Conservation (phyloP, 2,113 vertebrate genomes). For the Crotalus horridus region DNA sequence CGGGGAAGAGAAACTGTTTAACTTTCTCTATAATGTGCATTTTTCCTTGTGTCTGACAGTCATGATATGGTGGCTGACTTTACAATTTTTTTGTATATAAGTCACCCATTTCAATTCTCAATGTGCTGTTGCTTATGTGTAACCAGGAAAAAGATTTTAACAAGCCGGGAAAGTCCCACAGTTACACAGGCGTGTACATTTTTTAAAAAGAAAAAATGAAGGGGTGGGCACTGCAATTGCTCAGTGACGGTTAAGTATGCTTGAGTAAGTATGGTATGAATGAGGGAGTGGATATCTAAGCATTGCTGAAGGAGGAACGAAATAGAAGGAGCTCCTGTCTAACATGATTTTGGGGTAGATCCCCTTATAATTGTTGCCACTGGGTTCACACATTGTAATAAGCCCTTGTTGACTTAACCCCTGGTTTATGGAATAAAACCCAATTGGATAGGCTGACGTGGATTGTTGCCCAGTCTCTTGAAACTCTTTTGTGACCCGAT, state of each 20-base stretch:
- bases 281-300: background rate
- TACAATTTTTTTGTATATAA: background rate
- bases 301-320: background rate
- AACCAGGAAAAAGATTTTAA: background rate
- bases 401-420: background rate
- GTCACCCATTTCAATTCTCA: background rate
- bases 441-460: background rate
- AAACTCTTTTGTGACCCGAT: background rate
- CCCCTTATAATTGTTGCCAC: background rate
- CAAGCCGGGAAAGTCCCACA: background rate
- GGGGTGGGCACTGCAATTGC: background rate
- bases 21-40: background rate
- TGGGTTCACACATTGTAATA: background rate
- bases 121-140: background rate
- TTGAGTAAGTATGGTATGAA: background rate
- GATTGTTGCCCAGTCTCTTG: background rate
- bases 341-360: background rate
- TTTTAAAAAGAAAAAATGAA: background rate
- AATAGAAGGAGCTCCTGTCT: background rate
- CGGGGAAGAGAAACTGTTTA: fast-evolving
- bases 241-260: background rate
- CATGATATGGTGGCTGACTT: background rate
- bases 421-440: background rate
- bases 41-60: background rate
- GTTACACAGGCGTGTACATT: background rate